Conservation (phyloP, 2,113 vertebrate species). For the Gallinago undulata region DNA sequence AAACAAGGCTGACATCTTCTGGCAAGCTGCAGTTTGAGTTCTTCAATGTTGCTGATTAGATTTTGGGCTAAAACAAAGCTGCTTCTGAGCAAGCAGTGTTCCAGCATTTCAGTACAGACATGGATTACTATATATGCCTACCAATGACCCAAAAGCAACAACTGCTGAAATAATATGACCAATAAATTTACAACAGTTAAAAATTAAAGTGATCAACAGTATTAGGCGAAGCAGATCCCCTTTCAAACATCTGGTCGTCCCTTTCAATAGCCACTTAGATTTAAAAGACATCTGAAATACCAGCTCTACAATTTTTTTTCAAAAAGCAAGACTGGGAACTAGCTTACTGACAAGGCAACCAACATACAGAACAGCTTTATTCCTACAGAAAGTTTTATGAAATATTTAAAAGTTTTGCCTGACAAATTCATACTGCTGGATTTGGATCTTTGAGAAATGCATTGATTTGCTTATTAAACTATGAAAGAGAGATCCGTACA, state of each 20-base stretch:
- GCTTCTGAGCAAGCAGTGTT: not conserved
- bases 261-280: no score
- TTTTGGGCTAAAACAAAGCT: not conserved
- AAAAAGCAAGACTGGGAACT: not conserved
- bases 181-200: not conserved
- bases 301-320: not conserved
- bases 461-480: not conserved
- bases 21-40: not conserved
- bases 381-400: not conserved
- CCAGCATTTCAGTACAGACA: not conserved
- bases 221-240: rapidly evolving
- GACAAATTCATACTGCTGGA: not conserved
- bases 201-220: not conserved
- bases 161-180: not conserved
- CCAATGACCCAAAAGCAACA: not conserved
- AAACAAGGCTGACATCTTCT: slow-evolving; percentile 76
- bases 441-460: not conserved
- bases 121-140: no score
- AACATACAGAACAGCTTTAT: not conserved
- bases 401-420: not conserved
- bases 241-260: not conserved
- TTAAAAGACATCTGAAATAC: not conserved
- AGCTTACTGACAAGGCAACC: not conserved
- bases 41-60: not conserved
- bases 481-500: not conserved